A percentile compares a stretch with the other conserved stretches of the same genome.
phyloP scores from a whole-genome alignment of 1,140 invertebrate genomes.

The Cydia amplana region DNA sequence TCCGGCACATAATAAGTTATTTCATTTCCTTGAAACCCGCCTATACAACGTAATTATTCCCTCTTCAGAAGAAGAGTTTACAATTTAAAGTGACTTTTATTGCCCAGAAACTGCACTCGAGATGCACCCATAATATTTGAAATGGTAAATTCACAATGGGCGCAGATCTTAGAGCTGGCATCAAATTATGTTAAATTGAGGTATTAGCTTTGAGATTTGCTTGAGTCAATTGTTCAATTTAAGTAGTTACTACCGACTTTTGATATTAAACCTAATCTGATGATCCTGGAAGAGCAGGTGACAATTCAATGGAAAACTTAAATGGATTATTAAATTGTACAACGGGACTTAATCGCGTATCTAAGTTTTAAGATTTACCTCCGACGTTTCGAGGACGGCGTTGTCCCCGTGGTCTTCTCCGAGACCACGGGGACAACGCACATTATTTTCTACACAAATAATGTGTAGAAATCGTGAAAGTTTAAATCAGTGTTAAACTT shows the following conservation, averaged over 20 bases:
- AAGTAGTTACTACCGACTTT: background rate
- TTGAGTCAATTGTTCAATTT: background rate
- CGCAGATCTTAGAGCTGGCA: background rate
- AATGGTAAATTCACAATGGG: background rate
- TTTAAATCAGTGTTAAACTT: too few species aligned
- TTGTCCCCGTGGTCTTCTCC: too few species aligned
- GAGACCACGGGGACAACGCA: too few species aligned
- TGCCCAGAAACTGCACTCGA: background rate
- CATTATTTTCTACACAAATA: too few species aligned
- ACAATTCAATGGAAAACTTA: too few species aligned
- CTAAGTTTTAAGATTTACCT: too few species aligned
- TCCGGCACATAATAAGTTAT: background rate
- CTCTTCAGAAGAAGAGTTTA: background rate
- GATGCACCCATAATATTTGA: background rate
- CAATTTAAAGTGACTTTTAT: slow-evolving; percentile 8
- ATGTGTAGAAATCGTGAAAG: too few species aligned
- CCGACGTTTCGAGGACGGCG: too few species aligned
- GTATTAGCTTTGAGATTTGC: background rate
- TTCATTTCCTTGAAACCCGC: background rate
- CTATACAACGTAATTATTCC: background rate
- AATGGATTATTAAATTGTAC: too few species aligned
- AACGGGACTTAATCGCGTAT: too few species aligned
- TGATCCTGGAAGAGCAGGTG: too few species aligned
- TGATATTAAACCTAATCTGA: background rate
- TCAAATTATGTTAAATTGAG: background rate